These are phyloP conservation scores for Oreochromis niloticus DNA, from an alignment of 2,113 vertebrate genomes.

Conservation along the genomic window DNA sequence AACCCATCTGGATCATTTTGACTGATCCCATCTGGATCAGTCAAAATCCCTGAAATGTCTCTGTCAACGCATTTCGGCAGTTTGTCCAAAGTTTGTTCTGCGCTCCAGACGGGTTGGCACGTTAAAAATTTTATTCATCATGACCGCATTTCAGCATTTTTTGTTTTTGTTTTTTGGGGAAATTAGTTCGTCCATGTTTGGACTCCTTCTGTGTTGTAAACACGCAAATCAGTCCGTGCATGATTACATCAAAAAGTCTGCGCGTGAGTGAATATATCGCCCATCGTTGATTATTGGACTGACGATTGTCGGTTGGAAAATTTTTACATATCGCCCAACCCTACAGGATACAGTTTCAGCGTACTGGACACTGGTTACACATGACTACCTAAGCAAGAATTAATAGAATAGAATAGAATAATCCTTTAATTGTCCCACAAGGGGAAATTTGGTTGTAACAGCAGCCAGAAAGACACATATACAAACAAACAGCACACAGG, in stretches of 20 bases:
- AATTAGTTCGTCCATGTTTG: neutral
- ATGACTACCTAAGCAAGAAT: neutral
- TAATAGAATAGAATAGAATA: no score
- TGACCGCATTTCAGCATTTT: neutral
- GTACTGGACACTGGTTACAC: neutral
- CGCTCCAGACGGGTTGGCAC: accelerated
- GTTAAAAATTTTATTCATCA: neutral
- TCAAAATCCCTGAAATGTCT: accelerated
- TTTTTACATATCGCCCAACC: neutral
- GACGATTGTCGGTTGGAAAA: neutral
- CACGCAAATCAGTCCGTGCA: accelerated
- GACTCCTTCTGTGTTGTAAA: neutral
- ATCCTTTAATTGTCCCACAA: no score
- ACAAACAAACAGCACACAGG: no score
- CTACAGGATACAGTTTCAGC: constrained; percentile 56
- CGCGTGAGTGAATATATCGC: accelerated
- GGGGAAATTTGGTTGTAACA: no score
- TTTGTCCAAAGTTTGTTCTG: neutral
- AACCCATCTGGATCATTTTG: neutral
- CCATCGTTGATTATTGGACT: neutral
- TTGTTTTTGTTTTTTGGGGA: neutral
- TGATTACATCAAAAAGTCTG: neutral
- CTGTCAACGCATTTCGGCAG: accelerated
- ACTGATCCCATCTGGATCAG: neutral
- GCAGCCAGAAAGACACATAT: no score